phyloP scores from a whole-genome alignment of 2,113 vertebrate genomes.

The Brienomyrus longianalis region DNA sequence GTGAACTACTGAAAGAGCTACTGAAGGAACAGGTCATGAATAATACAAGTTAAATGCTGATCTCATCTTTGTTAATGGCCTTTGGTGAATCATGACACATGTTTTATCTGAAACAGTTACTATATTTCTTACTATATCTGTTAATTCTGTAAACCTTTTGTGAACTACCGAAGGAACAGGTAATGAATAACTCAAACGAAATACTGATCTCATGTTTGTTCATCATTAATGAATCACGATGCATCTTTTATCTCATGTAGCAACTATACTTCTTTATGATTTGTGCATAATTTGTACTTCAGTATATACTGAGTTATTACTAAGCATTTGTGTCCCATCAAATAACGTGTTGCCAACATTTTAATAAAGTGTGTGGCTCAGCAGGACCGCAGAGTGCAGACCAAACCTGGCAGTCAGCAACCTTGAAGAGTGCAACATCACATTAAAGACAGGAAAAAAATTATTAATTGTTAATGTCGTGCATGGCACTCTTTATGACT shows the following conservation, averaged over 20 bases:
- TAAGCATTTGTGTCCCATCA: not conserved
- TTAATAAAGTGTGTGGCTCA: not conserved
- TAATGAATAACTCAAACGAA: too few species aligned
- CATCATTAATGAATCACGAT: not conserved
- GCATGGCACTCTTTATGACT: not conserved
- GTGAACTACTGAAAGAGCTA: too few species aligned
- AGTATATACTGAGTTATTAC: not conserved
- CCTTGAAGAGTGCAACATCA: not conserved
- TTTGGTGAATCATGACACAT: too few species aligned
- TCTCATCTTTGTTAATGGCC: too few species aligned
- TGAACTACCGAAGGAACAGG: too few species aligned
- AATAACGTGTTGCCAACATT: not conserved
- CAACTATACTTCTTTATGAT: not conserved
- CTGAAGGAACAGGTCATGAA: too few species aligned
- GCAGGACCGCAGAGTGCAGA: not conserved
- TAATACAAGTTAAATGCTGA: too few species aligned
- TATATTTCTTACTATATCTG: too few species aligned
- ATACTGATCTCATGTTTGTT: not conserved
- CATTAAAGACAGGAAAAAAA: not conserved
- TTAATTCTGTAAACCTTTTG: too few species aligned
- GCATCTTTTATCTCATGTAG: not conserved
- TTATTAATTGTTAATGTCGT: not conserved
- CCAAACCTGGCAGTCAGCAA: not conserved
- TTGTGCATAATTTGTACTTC: not conserved
- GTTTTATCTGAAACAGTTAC: too few species aligned